Conservation (phyloP, 2,113 vertebrate species). For the Hystrix cristata region DNA sequence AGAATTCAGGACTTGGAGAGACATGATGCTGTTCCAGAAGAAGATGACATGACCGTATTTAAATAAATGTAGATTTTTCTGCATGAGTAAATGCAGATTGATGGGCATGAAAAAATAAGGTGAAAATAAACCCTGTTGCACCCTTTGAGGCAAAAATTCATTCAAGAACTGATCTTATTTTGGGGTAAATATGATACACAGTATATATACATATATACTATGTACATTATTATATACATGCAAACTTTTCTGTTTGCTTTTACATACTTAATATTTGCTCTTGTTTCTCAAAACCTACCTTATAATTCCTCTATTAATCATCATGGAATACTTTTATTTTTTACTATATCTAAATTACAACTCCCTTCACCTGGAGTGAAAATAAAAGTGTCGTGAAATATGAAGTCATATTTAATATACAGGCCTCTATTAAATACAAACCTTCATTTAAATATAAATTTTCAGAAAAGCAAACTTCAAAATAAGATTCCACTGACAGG, state of each 20-base stretch:
- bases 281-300: background rate
- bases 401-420: background rate
- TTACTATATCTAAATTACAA: background rate
- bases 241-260: background rate
- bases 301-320: background rate
- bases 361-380: background rate
- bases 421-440: background rate
- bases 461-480: background rate
- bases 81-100: too few relatives aligned
- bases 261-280: background rate
- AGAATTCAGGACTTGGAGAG: too few relatives aligned
- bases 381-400: background rate
- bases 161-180: too few relatives aligned
- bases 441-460: background rate
- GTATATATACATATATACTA: background rate
- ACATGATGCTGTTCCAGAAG: too few relatives aligned
- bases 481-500: background rate
- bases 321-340: background rate
- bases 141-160: too few relatives aligned
- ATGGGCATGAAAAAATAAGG: too few relatives aligned
- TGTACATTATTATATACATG: too few relatives aligned
- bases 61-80: too few relatives aligned
- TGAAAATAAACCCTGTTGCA: too few relatives aligned
- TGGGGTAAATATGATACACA: background rate
- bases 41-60: too few relatives aligned